phyloP scores from a whole-genome alignment of 2,797 vertebrate genomes.

The Hoplostethus mediterraneus region DNA sequence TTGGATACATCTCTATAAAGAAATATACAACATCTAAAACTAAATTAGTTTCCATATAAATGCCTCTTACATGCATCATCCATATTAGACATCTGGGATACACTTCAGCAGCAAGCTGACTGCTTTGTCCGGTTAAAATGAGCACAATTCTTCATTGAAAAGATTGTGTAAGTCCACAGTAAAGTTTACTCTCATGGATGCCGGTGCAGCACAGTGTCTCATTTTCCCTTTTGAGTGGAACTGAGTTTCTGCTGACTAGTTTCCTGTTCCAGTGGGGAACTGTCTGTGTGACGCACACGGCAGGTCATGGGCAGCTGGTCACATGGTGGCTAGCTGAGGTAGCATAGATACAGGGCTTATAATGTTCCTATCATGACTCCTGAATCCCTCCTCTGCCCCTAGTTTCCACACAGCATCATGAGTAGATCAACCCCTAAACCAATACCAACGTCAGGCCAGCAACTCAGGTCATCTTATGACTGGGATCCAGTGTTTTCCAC shows the following conservation, averaged over 20 bases:
- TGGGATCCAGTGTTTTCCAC: neutral
- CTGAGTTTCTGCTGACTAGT: constrained; percentile 74
- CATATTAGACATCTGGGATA: neutral
- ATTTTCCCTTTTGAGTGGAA: constrained; percentile 55
- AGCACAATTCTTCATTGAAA: neutral
- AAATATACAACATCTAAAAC: too few relatives aligned
- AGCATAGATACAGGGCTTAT: constrained; percentile 39
- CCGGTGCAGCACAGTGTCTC: constrained; percentile 26
- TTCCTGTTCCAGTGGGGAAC: constrained; percentile 70
- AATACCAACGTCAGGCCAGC: neutral
- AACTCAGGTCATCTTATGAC: neutral
- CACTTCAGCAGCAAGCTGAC: neutral
- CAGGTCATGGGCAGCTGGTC: constrained; percentile 62
- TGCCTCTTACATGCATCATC: neutral
- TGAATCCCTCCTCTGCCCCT: neutral
- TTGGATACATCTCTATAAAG: too few relatives aligned
- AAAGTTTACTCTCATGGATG: constrained; percentile 60
- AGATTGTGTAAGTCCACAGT: neutral
- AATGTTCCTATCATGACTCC: constrained; percentile 42
- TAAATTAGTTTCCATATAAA: too few relatives aligned
- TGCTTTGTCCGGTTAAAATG: neutral
- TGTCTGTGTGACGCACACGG: constrained; percentile 62
- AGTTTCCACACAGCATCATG: neutral
- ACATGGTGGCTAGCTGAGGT: constrained; percentile 64
- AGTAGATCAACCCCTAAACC: constrained; percentile 7